phyloP scores from a whole-genome alignment of 2,888 invertebrate genomes.

The Melinaea marsaeus region DNA sequence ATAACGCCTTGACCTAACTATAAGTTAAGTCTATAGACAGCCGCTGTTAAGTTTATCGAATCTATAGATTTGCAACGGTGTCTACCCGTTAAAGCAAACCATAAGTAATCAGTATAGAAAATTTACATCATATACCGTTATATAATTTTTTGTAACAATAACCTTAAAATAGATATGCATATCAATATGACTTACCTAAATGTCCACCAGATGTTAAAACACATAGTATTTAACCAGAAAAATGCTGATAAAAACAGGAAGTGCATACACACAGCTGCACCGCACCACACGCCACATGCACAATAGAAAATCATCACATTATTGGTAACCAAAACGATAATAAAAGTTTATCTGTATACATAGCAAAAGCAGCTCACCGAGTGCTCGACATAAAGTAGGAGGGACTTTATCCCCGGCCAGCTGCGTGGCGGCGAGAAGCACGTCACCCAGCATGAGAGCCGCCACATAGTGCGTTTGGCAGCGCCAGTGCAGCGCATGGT shows the following conservation, averaged over 20 bases:
- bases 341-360: not conserved
- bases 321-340: not conserved
- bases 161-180: not conserved
- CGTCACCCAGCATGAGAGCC: slow-evolving; percentile 88
- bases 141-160: too few species aligned
- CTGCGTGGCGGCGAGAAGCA: slow-evolving; percentile 87
- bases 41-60: too few species aligned
- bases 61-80: too few species aligned
- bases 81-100: too few species aligned
- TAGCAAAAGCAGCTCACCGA: slow-evolving; percentile 77
- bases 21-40: too few species aligned
- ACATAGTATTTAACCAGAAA: slow-evolving; percentile 96
- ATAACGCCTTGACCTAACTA: too few species aligned
- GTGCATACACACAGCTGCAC: slow-evolving; percentile 87
- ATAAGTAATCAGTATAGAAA: too few species aligned
- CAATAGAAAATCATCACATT: slow-evolving; percentile 40
- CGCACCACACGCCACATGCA: slow-evolving; percentile 48
- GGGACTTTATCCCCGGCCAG: slow-evolving; percentile 80
- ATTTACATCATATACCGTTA: too few species aligned
- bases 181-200: slow-evolving; percentile 82
- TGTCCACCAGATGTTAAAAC: slow-evolving; percentile 97
- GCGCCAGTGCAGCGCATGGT: slow-evolving; percentile 92
- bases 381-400: slow-evolving; percentile 79
- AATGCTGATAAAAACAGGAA: slow-evolving; percentile 93
- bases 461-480: slow-evolving; percentile 93